These are phyloP conservation scores for Tetanocera ferruginea DNA, from an alignment of 2,888 invertebrate genomes.

Conservation along the genomic window DNA sequence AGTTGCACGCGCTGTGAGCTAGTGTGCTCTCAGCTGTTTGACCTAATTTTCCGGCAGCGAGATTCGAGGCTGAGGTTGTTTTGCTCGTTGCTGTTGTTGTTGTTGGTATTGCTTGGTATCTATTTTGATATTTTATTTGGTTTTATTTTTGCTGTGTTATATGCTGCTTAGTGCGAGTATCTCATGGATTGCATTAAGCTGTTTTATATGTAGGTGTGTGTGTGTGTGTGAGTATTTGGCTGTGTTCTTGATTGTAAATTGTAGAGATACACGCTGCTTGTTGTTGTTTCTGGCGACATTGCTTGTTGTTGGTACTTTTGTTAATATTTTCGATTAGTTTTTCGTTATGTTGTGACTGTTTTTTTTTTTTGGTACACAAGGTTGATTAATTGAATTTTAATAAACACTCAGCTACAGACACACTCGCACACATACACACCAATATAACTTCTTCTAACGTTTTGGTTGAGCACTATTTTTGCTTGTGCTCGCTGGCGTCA, in stretches of 20 bases:
- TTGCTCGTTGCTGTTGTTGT: slow-evolving; percentile 5
- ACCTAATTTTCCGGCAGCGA: slow-evolving; percentile 56
- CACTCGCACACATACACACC: slow-evolving; percentile 52
- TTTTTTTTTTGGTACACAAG: slow-evolving; percentile 52
- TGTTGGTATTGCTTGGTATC: slow-evolving; percentile 23
- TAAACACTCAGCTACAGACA: slow-evolving; percentile 38
- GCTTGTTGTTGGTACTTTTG: neutral
- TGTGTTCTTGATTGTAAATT: slow-evolving; percentile 36
- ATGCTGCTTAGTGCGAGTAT: neutral
- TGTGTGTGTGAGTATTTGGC: slow-evolving; percentile 47
- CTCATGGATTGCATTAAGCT: slow-evolving; percentile 20
- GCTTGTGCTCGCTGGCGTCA: neutral
- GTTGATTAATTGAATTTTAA: slow-evolving; percentile 59
- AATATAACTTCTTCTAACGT: neutral
- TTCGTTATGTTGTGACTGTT: slow-evolving; percentile 51
- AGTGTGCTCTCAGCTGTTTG: slow-evolving; percentile 56
- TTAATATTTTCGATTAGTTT: slow-evolving; percentile 17
- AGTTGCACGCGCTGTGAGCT: neutral
- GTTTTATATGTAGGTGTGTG: neutral
- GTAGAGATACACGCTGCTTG: neutral
- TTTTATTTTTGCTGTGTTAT: neutral
- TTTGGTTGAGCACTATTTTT: neutral
- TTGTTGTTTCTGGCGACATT: slow-evolving; percentile 18
- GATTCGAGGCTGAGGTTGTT: slow-evolving; percentile 37
- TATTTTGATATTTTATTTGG: slow-evolving; percentile 3